These are phyloP conservation scores for Leucosticte australis DNA, from an alignment of 2,113 vertebrate genomes.

Conservation along the genomic window DNA sequence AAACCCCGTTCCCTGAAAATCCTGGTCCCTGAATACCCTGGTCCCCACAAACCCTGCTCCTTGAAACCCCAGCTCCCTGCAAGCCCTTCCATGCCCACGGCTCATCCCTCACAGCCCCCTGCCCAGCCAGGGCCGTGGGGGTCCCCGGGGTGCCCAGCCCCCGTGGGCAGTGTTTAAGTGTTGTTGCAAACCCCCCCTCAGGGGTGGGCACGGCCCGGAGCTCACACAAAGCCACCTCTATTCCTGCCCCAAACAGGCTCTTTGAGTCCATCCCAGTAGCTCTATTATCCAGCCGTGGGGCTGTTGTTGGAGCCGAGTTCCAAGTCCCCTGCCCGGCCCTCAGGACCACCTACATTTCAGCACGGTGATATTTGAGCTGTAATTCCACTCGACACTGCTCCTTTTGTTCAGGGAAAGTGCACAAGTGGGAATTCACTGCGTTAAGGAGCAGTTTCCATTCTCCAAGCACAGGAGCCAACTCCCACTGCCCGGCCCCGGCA, in stretches of 20 bases:
- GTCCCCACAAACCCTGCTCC: background rate
- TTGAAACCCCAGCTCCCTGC: background rate
- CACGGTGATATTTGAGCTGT: slow-evolving; percentile 69
- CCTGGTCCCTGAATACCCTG: fast-evolving
- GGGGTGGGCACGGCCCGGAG: background rate
- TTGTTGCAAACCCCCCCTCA: background rate
- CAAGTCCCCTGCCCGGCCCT: slow-evolving; percentile 10
- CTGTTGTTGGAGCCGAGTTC: slow-evolving; percentile 49
- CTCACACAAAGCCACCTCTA: slow-evolving; percentile 72
- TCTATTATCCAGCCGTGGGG: slow-evolving; percentile 55
- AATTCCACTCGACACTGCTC: slow-evolving; percentile 65
- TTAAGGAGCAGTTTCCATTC: slow-evolving; percentile 39
- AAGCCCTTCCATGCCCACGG: fast-evolving
- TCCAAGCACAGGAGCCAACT: background rate
- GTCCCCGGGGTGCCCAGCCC: background rate
- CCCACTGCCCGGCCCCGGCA: slow-evolving; percentile 36
- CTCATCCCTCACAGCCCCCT: fast-evolving
- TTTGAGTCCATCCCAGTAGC: slow-evolving; percentile 62
- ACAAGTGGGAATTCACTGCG: slow-evolving; percentile 52
- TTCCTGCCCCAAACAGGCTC: slow-evolving; percentile 54
- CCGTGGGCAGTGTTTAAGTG: background rate
- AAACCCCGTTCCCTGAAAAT: background rate
- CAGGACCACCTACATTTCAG: slow-evolving; percentile 75
- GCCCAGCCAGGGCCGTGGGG: fast-evolving
- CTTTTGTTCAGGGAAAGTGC: slow-evolving; percentile 75